A percentile compares a stretch with the other conserved stretches of the same genome.
Evolutionary conservation across 2,113 vertebrate species (phyloP).

Genomic region (Hiodon alosoides): DNA sequence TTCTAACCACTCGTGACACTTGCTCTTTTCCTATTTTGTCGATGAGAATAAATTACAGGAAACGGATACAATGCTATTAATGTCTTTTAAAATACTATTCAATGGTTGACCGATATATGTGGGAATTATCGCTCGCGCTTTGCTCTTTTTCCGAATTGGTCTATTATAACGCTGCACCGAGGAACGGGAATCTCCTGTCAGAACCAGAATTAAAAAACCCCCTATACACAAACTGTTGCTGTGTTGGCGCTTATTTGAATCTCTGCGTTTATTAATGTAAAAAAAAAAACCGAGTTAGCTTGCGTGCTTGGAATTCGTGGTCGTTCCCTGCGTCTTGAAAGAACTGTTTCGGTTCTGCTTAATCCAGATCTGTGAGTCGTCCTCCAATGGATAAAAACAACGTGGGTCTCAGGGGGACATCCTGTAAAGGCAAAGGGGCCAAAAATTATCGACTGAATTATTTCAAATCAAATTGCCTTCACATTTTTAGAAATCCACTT

Average conservation of each 20-base stretch:
- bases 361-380: no score
- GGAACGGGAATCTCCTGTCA: neutral
- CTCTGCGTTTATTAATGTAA: neutral
- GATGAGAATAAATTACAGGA: constrained; percentile 10
- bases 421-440: no score
- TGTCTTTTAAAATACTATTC: constrained; percentile 17
- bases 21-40: constrained; percentile 2
- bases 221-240: neutral
- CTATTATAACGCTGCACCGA: neutral
- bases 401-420: no score
- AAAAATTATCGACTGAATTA: no score
- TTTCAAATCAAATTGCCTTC: no score
- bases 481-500: no score
- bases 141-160: neutral
- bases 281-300: no score
- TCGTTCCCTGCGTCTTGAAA: no score
- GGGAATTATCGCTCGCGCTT: constrained; percentile 19
- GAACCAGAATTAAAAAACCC: neutral
- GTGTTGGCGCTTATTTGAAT: neutral
- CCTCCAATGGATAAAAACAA: no score
- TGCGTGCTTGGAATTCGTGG: no score
- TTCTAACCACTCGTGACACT: neutral
- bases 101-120: constrained; percentile 19
- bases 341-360: no score
- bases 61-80: constrained; percentile 19